Evolutionary conservation across 2,797 vertebrate species (phyloP).

Genomic region (Helarctos malayanus): DNA sequence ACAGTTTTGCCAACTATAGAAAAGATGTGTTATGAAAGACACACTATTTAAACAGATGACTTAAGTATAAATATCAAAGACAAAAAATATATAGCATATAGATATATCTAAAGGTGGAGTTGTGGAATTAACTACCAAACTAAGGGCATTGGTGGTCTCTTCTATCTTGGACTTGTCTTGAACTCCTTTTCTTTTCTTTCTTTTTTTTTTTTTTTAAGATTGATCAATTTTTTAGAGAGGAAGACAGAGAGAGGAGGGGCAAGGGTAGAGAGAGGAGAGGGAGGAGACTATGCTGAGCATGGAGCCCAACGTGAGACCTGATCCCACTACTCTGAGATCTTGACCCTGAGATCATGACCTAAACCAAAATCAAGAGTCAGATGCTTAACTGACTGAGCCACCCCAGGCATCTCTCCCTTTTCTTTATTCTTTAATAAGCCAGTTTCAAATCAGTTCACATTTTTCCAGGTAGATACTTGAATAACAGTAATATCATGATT

Average conservation of each 20-base stretch:
- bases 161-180: neutral
- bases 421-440: neutral
- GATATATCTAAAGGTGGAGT: neutral
- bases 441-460: neutral
- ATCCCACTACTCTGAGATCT: neutral
- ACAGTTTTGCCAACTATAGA: neutral
- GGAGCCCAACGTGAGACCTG: neutral
- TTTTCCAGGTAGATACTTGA: neutral
- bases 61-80: slow-evolving; percentile 25
- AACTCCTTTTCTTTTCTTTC: neutral
- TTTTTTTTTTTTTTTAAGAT: too few species aligned
- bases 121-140: neutral
- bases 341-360: neutral
- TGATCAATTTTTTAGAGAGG: neutral
- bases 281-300: neutral
- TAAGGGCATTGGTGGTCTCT: neutral
- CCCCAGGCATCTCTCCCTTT: neutral
- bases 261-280: neutral
- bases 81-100: neutral
- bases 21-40: neutral
- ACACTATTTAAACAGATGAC: neutral
- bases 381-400: neutral
- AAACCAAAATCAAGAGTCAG: neutral
- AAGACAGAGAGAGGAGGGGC: neutral
- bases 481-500: neutral